phyloP scores from a whole-genome alignment of 2,797 vertebrate species.

The Gallinago stenura region DNA sequence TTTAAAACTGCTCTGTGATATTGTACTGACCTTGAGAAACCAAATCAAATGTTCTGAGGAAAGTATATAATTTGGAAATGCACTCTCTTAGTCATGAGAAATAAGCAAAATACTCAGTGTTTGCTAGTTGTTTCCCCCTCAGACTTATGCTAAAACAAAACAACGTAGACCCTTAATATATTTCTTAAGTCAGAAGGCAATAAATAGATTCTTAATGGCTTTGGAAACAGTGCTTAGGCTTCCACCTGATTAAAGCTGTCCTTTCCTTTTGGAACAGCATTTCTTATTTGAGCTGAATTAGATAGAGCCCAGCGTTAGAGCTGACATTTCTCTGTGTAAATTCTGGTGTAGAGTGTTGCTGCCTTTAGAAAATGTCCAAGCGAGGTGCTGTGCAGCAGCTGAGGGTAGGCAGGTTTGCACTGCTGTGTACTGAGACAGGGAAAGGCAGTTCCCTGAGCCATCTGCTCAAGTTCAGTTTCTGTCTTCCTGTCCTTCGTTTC shows the following conservation, averaged over 20 bases:
- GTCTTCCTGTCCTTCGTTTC: background rate
- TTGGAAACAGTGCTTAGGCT: background rate
- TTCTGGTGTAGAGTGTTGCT: background rate
- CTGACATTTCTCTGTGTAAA: background rate
- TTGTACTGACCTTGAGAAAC: conserved; percentile 66
- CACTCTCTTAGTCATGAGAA: background rate
- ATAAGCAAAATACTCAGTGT: background rate
- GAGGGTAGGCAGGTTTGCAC: background rate
- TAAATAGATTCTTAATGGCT: conserved; percentile 3
- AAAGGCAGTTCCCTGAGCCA: background rate
- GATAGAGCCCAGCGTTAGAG: fast-evolving
- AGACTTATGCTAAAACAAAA: background rate
- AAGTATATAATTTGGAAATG: background rate
- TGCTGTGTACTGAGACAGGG: background rate
- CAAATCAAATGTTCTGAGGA: background rate
- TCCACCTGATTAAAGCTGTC: background rate
- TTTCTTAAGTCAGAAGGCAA: background rate
- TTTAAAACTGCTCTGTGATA: background rate
- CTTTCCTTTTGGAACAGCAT: background rate
- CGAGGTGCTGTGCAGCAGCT: background rate
- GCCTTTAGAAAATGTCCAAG: background rate
- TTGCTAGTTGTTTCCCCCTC: background rate
- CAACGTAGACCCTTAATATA: background rate
- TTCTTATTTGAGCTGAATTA: background rate
- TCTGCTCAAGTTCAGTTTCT: background rate